phyloP scores from a whole-genome alignment of 2,888 invertebrate genomes.

The Corythucha ciliata region DNA sequence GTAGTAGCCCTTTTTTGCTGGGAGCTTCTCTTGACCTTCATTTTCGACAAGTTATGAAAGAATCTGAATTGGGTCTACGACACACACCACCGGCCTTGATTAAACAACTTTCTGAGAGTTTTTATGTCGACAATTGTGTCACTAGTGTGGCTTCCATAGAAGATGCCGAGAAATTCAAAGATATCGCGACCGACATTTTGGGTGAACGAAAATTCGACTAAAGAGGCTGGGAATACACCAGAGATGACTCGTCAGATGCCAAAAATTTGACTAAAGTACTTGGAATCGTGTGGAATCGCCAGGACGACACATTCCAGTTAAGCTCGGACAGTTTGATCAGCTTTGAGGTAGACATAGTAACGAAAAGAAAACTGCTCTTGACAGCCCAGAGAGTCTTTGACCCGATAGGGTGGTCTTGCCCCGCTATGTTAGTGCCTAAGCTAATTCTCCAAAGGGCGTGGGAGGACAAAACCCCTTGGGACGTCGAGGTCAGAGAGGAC shows the following conservation, averaged over 20 bases:
- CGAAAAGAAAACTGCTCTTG: slow-evolving; percentile 12
- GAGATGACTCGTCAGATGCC: no score
- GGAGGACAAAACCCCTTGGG: slow-evolving; percentile 15
- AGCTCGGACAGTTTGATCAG: no score
- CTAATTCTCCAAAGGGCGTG: slow-evolving; percentile 16
- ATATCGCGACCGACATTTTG: slow-evolving; percentile 5
- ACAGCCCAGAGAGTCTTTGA: slow-evolving; percentile 13
- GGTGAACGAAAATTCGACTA: slow-evolving; percentile 12
- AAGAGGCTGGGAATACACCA: slow-evolving; percentile 14
- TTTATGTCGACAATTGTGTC: slow-evolving; percentile 25
- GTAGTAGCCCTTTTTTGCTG: slow-evolving; percentile 20
- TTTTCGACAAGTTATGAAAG: background rate
- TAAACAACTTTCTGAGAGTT: no score
- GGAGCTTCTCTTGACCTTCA: slow-evolving; percentile 17
- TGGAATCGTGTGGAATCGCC: no score
- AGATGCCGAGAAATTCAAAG: slow-evolving; percentile 9
- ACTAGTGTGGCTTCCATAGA: slow-evolving; percentile 2
- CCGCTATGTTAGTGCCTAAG: slow-evolving; percentile 12
- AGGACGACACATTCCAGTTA: no score
- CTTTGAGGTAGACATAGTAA: no score
- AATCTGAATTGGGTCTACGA: no score
- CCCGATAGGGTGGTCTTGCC: slow-evolving; percentile 14
- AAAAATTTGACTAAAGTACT: no score
- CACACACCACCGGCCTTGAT: no score
- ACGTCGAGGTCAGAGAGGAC: background rate